Evolutionary conservation across 1,140 invertebrate genomes (phyloP).

Genomic region (fruit fly (Drosophila melanogaster)): Release_6_plus_ISO1_MT NT_033777.3:13932501-13933000

Average conservation of each 20-base stretch:
- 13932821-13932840: conserved; percentile 42
- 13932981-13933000: conserved; percentile 25
- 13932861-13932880: conserved; percentile 41
- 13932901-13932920: conserved; percentile 74
- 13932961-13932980: conserved; percentile 17
- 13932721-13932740: conserved; percentile 57
- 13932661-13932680: conserved; percentile 74
- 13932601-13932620: conserved; percentile 21
- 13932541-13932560: conserved; percentile 63
- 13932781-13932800: conserved; percentile 49
- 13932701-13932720: conserved; percentile 25
- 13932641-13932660: conserved; percentile 72
- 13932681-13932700: conserved; percentile 39
- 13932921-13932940: conserved; percentile 82
- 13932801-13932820: conserved; percentile 52
- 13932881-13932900: conserved; percentile 75
- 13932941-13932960: conserved; percentile 81
- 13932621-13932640: conserved; percentile 17
- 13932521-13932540: conserved; percentile 36
- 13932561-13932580: conserved; percentile 78
- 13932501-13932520: conserved; percentile 26
- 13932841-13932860: conserved; percentile 47
- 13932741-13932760: conserved; percentile 72
- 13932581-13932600: conserved; percentile 69
- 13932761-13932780: conserved; percentile 23